Conservation (phyloP, 2,797 vertebrate species). For the Pelodytes ibericus region DNA sequence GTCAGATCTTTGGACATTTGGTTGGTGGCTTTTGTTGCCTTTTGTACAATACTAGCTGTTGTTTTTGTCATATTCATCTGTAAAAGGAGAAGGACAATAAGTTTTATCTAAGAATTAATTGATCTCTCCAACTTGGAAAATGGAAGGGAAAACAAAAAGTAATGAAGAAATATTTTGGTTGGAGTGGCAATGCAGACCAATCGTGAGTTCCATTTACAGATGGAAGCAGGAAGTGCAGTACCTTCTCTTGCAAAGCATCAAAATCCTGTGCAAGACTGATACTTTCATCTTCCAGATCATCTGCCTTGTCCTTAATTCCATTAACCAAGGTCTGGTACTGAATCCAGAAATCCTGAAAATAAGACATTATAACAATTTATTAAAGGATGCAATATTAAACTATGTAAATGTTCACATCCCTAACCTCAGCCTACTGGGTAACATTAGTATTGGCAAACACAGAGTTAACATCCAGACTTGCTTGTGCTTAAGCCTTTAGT, state of each 20-base stretch:
- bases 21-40: constrained; percentile 66
- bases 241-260: constrained; percentile 77
- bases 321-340: constrained; percentile 74
- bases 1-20: constrained; percentile 77
- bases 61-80: constrained; percentile 71
- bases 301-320: constrained; percentile 66
- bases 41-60: constrained; percentile 61
- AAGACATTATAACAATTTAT: no score
- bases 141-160: background rate
- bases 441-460: no score
- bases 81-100: constrained; percentile 37
- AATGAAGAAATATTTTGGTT: no score
- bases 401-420: no score
- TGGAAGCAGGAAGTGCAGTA: constrained; percentile 41
- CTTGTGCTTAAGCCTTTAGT: no score
- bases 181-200: no score
- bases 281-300: constrained; percentile 79
- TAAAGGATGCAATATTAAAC: no score
- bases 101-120: background rate
- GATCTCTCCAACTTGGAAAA: background rate
- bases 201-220: background rate
- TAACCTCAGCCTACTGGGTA: no score
- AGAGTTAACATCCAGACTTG: no score
- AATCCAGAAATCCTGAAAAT: constrained; percentile 70
- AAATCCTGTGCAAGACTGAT: constrained; percentile 72